phyloP scores from a whole-genome alignment of 2,888 invertebrate species.

The Conistra vaccinii region DNA sequence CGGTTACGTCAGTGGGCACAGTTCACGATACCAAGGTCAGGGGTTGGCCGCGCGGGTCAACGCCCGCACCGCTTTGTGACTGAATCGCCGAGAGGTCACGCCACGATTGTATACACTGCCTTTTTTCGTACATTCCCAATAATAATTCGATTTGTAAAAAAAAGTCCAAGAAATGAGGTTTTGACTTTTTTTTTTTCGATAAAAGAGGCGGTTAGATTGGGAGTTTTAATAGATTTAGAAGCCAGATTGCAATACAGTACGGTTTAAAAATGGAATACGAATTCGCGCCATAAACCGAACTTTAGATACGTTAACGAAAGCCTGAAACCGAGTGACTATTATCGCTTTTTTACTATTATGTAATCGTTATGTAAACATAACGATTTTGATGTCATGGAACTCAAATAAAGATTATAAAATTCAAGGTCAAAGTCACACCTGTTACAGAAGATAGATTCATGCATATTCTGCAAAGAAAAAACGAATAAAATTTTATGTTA shows the following conservation, averaged over 20 bases:
- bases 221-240: slow-evolving; percentile 12
- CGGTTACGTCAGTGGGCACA: slow-evolving; percentile 84
- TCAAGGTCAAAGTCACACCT: slow-evolving; percentile 61
- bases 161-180: slow-evolving; percentile 36
- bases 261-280: slow-evolving; percentile 45
- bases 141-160: slow-evolving; percentile 60
- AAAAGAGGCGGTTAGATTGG: not conserved
- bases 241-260: slow-evolving; percentile 18
- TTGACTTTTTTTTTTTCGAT: slow-evolving; percentile 7
- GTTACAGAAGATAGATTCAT: slow-evolving; percentile 50
- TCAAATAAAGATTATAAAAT: slow-evolving; percentile 47
- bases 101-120: slow-evolving; percentile 66
- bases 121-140: slow-evolving; percentile 64
- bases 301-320: not conserved
- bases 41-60: slow-evolving; percentile 89
- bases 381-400: slow-evolving; percentile 49
- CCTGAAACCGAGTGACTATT: slow-evolving; percentile 1
- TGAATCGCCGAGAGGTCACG: slow-evolving; percentile 85
- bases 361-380: slow-evolving; percentile 51
- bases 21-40: slow-evolving; percentile 90
- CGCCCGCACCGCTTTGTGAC: slow-evolving; percentile 86
- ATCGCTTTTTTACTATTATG: slow-evolving; percentile 22
- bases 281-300: not conserved
- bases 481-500: slow-evolving; percentile 32
- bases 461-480: slow-evolving; percentile 32